Evolutionary conservation across 1,140 invertebrate species (phyloP), one percentile per base, ranked within the genome.

Genomic region (Geopemphigus sp.): DNA sequence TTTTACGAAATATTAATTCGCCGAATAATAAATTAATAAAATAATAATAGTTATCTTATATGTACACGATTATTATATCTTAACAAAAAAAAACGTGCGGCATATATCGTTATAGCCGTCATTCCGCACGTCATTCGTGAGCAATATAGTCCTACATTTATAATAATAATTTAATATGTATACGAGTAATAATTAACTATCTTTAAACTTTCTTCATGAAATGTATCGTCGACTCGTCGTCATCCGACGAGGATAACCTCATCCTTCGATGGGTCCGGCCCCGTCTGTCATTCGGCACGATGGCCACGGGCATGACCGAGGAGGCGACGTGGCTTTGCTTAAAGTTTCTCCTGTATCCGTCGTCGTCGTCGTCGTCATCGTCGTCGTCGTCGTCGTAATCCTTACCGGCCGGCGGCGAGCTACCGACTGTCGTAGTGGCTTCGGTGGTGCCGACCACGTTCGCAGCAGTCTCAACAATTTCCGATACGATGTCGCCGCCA

Each of bases 391-490:
- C 32, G 22, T 64, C 50, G 12, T 74, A 54, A 2, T 81, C 81
- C 15, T 81, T 80, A 8, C 17, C 39, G 22, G 17, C 78, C 64
- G 47, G 78, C 73, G 4, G 39, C 47, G 47, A 39, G 57, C 57
- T 81, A 53, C 17, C 19, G 24, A 61, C 22, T 54, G 53, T 70
- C 57, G 14, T 59, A 8, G 15, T 10, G 0, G 22, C 29, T 24
- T 45, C 64, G n/a, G 39, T 50, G 0, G 56, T 80, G 2, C 83
- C 83, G 0, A 82, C 61, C 22, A 78, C 61, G 63, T 26, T 81
- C 0, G 84, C 84, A 8, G 84, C 83, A 5, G 83, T 81, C 0
- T 84, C 81, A 39, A 84, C 83, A 1, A 82, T 82, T 10, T 84
- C 81, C 5, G 82, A 81, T n/a, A 82, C 82, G 24, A 81, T 80